Evolutionary conservation across 2,113 vertebrate species (phyloP), one percentile per base, ranked within the genome.

Genomic region (Myotis davidii): DNA sequence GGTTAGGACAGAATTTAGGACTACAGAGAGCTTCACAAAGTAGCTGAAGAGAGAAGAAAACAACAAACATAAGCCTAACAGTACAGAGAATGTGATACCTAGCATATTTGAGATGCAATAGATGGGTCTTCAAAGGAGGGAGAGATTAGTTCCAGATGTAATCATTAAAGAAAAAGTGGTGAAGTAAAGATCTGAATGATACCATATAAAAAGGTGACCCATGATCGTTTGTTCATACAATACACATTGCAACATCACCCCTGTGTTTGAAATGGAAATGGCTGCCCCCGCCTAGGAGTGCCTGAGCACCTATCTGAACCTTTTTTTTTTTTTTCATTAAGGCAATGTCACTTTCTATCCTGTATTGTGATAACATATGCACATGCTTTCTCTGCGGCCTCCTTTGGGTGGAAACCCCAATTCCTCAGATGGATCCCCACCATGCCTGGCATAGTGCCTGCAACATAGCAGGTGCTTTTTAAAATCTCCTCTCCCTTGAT

Each of bases 111-210:
- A 85, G 78, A 79, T 83, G 11, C 2, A 90, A 29, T 83, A 59
- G 81, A 94, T 73, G 88, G 7, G 39, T 95, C 65, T 90, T 94
- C 45, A 87, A 73, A 92, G 29, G 52, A 76, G 32, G 59, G 52
- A 50, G 39, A 88, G 74, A 86, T 85, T 88, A 61, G 4, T 92
- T 88, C 48, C 12, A 77, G 34, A 42, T 72, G 21, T 69, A 42
- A 72, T 88, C 78, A 83, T 88, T 85, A 76, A 77, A 48, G 10
- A 64, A 25, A 14, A 74, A 39, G 39, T 70, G 2, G 12, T 34
- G 56, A 72, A 29, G 32, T 39, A 61, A 88, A 83, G 64, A 82
- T 56, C 64, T 56, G 32, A 72, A 45, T 42, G 76, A 42, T 42
- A 54, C 8, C 17, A 6, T 59, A 32, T 74, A 92, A 83, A 25